phyloP scores from a whole-genome alignment of 30 jellyfish, hydroid and myxozoan species.

The Clytia hemisphaerica region DNA sequence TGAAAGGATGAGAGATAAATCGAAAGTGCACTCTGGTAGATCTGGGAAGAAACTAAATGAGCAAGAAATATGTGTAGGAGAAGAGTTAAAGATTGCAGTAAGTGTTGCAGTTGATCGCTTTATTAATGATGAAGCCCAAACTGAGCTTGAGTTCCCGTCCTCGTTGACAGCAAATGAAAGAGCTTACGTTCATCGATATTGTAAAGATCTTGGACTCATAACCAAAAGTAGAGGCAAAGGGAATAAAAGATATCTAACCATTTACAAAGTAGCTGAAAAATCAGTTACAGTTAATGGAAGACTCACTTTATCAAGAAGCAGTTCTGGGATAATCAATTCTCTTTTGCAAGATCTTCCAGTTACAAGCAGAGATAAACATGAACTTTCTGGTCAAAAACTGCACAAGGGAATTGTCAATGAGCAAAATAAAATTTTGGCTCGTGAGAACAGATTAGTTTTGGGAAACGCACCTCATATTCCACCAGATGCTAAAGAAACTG shows the following conservation, averaged over 20 bases:
- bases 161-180: constrained; percentile 75
- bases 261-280: constrained; percentile 36
- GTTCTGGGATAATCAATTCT: constrained; percentile 26
- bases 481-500: constrained; percentile 45
- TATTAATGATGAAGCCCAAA: constrained; percentile 62
- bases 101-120: constrained; percentile 79
- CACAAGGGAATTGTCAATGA: constrained; percentile 47
- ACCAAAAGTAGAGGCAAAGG: constrained; percentile 73
- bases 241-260: constrained; percentile 55
- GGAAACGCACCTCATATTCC: constrained; percentile 57
- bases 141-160: constrained; percentile 68
- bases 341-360: constrained; percentile 45
- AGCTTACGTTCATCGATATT: constrained; percentile 62
- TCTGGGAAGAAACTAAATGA: constrained; percentile 32
- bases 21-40: background rate
- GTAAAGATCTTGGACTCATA: constrained; percentile 58
- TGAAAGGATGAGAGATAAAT: constrained; percentile 35
- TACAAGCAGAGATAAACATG: constrained; percentile 58
- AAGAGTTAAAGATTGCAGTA: constrained; percentile 73
- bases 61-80: constrained; percentile 58
- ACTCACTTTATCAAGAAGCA: constrained; percentile 19
- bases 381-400: constrained; percentile 42
- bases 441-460: constrained; percentile 35
- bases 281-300: constrained; percentile 26
- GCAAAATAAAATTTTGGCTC: constrained; percentile 12